Evolutionary conservation across 2,888 invertebrate species (phyloP), one percentile per base, ranked within the genome.

Genomic region (Hylaea fasciaria): DNA sequence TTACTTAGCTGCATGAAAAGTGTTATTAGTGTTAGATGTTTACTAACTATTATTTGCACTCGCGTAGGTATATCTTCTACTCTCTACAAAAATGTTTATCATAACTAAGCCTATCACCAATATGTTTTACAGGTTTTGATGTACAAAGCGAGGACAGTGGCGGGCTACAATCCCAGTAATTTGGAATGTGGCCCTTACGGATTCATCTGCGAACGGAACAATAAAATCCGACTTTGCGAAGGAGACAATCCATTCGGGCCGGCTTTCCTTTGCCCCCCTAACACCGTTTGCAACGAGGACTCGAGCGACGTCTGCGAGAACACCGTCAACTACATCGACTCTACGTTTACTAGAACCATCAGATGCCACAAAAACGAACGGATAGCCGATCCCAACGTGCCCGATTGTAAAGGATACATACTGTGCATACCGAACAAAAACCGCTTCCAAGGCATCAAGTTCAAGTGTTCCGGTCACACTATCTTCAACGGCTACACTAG

Each of bases 401-500:
- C 89, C 0, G 85, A 81, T 3, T 92, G 92, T 72, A 92, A 92
- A 72, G 91, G 91, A 8, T 92, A 92, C 68, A 91, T 92, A 41
- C 74, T 92, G 0, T 92, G 92, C 66, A 87, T 92, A 17, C 83
- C 89, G 0, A 91, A 88, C 65, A 89, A 85, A 62, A 85, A 83
- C 57, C 84, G 86, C 37, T 89, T 90, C 66, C 90, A 91, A 78
- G 90, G 88, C 13, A 88, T 91, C 52, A 91, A 89, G 59, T 92
- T 91, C 66, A 86, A 87, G 64, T 92, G 92, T 60, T 81, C 87
- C 0, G 92, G 91, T 0, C 82, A 82, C 32, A 92, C 92, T 0
- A 72, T 92, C 17, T 92, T 92, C 65, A 91, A 91, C 56, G 89
- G 89, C 0, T 82, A 74, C 57, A 86, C 87, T 0, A 74, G 91